Conservation (phyloP, 92 coral and sea anemone genomes). For the Parazoanthus darwini region DNA sequence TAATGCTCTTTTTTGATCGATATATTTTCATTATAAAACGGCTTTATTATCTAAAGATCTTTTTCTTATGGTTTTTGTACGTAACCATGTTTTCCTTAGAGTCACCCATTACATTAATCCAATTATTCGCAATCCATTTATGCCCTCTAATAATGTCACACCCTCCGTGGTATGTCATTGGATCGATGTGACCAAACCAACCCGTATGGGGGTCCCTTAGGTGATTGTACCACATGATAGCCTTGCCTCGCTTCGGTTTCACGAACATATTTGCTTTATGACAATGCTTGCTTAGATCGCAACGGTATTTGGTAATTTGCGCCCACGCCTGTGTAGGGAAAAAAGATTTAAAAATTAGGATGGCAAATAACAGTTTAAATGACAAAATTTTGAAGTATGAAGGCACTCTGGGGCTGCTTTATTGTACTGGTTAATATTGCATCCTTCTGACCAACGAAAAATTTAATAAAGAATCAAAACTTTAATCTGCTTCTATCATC, state of each 20-base stretch:
- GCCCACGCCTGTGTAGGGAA: conserved; percentile 67
- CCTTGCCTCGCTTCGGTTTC: conserved; percentile 79
- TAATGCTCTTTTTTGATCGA: neutral
- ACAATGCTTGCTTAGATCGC: conserved; percentile 92
- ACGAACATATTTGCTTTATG: conserved; percentile 87
- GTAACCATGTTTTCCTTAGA: conserved; percentile 71
- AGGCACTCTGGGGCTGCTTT: neutral
- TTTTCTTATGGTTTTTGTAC: conserved; percentile 59
- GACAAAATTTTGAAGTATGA: neutral
- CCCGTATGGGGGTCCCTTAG: conserved; percentile 73
- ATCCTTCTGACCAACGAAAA: too few species aligned
- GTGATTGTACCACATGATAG: conserved; percentile 98
- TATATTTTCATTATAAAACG: too few species aligned
- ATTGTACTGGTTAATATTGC: too few species aligned
- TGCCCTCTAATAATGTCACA: conserved; percentile 90
- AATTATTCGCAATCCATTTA: conserved; percentile 98
- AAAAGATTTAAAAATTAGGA: conserved; percentile 1
- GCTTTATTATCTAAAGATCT: conserved; percentile 14
- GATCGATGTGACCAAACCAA: conserved; percentile 84
- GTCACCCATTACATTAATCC: conserved; percentile 86
- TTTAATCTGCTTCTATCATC: too few species aligned
- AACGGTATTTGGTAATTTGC: conserved; percentile 74
- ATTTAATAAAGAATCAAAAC: too few species aligned
- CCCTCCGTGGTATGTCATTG: conserved; percentile 90
- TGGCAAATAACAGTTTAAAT: neutral